Evolutionary conservation across 2,888 invertebrate genomes (phyloP).

Genomic region (Troides aeacus): DNA sequence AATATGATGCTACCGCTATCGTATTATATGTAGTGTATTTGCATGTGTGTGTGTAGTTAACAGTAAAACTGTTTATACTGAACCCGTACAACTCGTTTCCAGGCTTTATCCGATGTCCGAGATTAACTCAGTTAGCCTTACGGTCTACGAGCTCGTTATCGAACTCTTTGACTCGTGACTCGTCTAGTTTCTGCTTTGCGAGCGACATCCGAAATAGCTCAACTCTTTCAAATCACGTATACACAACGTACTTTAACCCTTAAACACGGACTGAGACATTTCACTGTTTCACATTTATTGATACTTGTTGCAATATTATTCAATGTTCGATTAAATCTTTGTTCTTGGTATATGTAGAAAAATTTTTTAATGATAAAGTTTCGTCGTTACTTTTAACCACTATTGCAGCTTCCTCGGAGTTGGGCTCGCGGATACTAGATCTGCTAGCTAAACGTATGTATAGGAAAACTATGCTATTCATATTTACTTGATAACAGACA

Average conservation of each 20-base stretch:
- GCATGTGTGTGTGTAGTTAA: not conserved
- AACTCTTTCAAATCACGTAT: conserved; percentile 20
- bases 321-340: no score
- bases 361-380: no score
- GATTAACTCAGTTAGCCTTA: conserved; percentile 9
- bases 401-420: no score
- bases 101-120: conserved; percentile 6
- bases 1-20: not conserved
- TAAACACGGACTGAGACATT: not conserved
- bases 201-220: conserved; percentile 9
- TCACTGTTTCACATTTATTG: no score
- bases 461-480: no score
- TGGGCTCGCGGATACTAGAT: no score
- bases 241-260: conserved; percentile 1
- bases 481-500: no score
- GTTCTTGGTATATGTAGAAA: no score
- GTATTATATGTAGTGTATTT: not conserved
- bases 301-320: no score
- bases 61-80: not conserved
- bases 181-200: conserved; percentile 10
- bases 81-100: conserved; percentile 9
- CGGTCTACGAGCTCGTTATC: conserved; percentile 2
- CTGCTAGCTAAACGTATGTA: no score
- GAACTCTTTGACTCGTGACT: conserved; percentile 7
- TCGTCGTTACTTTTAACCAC: no score